Percentiles rank a stretch among this genome's conserved stretches.
phyloP scores from a whole-genome alignment of 2,113 vertebrate species.

The Etia nguti region DNA sequence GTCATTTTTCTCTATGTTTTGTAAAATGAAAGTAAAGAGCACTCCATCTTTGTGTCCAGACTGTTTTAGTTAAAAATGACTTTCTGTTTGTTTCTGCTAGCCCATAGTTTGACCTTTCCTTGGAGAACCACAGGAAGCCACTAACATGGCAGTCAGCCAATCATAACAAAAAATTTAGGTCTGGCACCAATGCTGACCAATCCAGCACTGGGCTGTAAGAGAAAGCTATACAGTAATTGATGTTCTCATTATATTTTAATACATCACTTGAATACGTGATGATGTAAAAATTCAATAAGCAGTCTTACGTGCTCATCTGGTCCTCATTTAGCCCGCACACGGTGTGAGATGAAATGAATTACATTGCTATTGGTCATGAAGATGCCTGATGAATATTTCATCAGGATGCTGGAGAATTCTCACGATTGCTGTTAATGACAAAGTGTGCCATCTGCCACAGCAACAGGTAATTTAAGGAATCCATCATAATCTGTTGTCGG shows the following conservation, averaged over 20 bases:
- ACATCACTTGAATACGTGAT: slow-evolving; percentile 52
- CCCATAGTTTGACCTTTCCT: not conserved
- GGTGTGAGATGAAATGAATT: slow-evolving; percentile 37
- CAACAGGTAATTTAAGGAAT: slow-evolving; percentile 51
- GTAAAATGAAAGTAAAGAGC: not conserved
- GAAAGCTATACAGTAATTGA: not conserved
- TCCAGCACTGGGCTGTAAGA: not conserved
- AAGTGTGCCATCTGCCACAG: slow-evolving; percentile 59
- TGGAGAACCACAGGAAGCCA: not conserved
- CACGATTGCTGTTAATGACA: slow-evolving; percentile 43
- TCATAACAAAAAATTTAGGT: not conserved
- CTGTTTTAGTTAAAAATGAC: not conserved
- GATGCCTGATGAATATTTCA: slow-evolving; percentile 56
- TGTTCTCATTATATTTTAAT: slow-evolving; percentile 59
- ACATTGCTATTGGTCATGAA: slow-evolving; percentile 26
- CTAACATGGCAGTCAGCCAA: not conserved
- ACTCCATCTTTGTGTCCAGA: not conserved
- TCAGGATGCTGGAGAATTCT: slow-evolving; percentile 24
- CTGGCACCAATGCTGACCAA: not conserved
- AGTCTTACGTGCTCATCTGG: not conserved
- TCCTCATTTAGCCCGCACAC: not conserved
- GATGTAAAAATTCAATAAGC: slow-evolving; percentile 56
- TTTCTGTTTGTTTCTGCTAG: not conserved
- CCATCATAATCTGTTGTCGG: slow-evolving; percentile 28
- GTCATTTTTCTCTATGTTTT: not conserved